Evolutionary conservation across 2,888 invertebrate species (phyloP), one percentile per base, ranked within the genome.

Genomic region (Vannuccia rotundouncinata): DNA sequence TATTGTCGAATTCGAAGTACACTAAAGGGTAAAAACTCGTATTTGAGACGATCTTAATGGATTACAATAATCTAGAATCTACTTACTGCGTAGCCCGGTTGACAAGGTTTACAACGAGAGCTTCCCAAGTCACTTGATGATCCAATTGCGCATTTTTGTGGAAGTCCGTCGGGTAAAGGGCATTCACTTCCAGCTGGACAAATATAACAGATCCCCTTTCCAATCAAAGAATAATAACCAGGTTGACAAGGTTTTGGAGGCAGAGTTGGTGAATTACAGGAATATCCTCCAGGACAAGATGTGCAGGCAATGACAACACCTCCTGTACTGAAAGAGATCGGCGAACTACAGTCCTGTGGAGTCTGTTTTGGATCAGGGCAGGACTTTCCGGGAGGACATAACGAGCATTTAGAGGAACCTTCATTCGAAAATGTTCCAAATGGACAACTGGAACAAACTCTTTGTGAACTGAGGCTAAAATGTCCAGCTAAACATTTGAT

Each of bases 351-450:
- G 45, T 45, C 45, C 17, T 45, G 45, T 17, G 45, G 45, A 10
- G 45, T 10, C 5, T 5, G 17, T 10, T 45, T 45, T 10, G 45
- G 45, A 45, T 5, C 17, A 45, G 86, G 86, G 79, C 86, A 86
- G 5, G 83, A 83, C 81, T 85, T 86, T 0, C 87, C 87, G 25
- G 85, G 84, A 0, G 85, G 83, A 82, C 87, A 87, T 17, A 81
- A 59, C 0, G 82, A 83, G 83, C 87, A 87, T 0, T 84, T 83
- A 79, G 74, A 83, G 29, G 82, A 82, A 0, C 85, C 85, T 1
- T 86, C 85, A 22, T 30, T 77, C 80, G 0, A 31, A 45, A 13
- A 78, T n/a, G 13, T 30, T 13, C 73, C 73, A 73, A 5, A 5
- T 25, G 22, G 22, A 27, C 73, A 73, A 5, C 5, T 29, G 10